Evolutionary conservation across 2,113 vertebrate species (phyloP), one percentile per base, ranked within the genome.

Genomic region (Proteles cristata): DNA sequence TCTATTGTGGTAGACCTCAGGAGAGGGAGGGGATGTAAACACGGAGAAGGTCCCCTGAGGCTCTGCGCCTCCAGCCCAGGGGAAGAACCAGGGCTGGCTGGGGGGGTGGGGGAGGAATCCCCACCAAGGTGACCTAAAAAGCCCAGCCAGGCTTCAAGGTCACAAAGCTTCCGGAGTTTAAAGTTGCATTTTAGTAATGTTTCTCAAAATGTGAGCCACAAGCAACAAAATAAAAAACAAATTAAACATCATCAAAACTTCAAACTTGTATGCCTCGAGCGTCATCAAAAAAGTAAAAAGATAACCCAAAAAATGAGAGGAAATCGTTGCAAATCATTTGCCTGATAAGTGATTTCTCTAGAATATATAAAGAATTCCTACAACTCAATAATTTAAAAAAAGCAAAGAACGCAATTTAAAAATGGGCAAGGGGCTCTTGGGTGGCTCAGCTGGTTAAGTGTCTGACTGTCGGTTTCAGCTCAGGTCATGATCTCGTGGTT

Each of bases 1-100:
- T 95, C 90, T 96, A 86, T 90, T 97, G 97, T 97, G 95, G 95
- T 90, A 92, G 87, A 90, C 90, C 86, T 96, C 92, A 23, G 93
- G 61, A 93, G 90, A 88, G 84, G 92, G 88, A 95, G 68, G 79
- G 83, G 81, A 14, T 53, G 48, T 76, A 69, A 96, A 85, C 87
- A 55, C 19, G 21, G 28, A 0, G 10, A 92, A 88, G 23, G 53
- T 23, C 28, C 74, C 81, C 39, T 7, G 33, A 48, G 84, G n/a
- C 35, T 82, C 48, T 69, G 33, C 63, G 35, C 63, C 11, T 66
- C 94, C 61, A 71, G 77, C 88, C 92, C 8, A 6, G 90, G 87
- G 53, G 48, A 77, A 35, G 28, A 82, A 58, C 79, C 15, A 0
- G 7, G 12, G 31, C 61, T 53, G n/a, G 31, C 65, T 73, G 23